phyloP scores from a whole-genome alignment of 2,888 invertebrate genomes.

The Micropterix aruncella region DNA sequence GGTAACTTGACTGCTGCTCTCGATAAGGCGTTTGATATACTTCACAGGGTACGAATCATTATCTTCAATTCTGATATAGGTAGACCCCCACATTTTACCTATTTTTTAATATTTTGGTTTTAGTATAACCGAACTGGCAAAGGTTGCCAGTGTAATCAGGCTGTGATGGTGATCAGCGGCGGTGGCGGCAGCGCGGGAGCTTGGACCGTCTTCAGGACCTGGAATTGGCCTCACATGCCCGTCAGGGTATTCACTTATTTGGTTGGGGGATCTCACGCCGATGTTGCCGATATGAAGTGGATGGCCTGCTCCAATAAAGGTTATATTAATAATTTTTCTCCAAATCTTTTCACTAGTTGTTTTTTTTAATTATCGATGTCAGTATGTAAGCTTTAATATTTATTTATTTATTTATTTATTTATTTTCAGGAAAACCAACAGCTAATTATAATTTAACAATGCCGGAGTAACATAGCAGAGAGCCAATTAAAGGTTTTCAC shows the following conservation, averaged over 20 bases:
- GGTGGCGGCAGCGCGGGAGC: conserved; percentile 72
- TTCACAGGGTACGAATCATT: conserved; percentile 56
- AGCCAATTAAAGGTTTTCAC: no score
- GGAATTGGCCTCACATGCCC: conserved; percentile 89
- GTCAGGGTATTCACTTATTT: conserved; percentile 94
- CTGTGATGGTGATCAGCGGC: conserved; percentile 94
- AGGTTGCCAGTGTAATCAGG: conserved; percentile 94
- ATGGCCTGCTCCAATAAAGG: conserved; percentile 98
- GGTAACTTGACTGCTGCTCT: conserved; percentile 89
- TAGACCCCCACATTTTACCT: no score
- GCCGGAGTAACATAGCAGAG: no score
- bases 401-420: no score
- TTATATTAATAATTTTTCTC: no score
- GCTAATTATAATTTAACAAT: no score
- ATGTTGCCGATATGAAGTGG: conserved; percentile 73
- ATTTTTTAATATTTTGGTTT: conserved; percentile 11
- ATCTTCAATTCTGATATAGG: background rate
- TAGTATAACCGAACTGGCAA: conserved; percentile 72
- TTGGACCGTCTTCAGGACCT: conserved; percentile 49
- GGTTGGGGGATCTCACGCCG: conserved; percentile 84
- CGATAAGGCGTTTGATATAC: conserved; percentile 81
- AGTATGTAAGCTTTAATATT: no score
- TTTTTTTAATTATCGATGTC: no score
- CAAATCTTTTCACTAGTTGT: no score
- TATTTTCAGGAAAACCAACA: no score